These are phyloP conservation scores for Synanthedon formicaeformis DNA, from an alignment of 2,888 invertebrate genomes.

Conservation along the genomic window DNA sequence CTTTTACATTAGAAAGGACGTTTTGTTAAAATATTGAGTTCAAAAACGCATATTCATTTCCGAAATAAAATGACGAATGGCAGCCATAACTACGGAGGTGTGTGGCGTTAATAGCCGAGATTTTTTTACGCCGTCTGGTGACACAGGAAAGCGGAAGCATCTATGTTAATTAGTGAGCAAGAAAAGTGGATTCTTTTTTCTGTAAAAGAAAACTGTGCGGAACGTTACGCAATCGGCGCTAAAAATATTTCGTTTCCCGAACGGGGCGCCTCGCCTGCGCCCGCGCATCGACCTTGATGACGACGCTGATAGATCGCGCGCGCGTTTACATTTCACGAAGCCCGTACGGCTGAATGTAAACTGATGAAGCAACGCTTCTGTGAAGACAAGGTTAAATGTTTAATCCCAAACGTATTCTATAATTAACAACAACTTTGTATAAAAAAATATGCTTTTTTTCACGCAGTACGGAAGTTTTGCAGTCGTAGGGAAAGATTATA, in stretches of 20 bases:
- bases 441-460: too few species aligned
- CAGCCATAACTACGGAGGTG: not conserved
- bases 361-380: not conserved
- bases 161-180: constrained; percentile 26
- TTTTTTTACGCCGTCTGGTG: constrained; percentile 5
- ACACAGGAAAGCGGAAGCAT: constrained; percentile 22
- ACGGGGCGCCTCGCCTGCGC: constrained; percentile 10
- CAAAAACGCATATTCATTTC: not conserved
- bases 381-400: too few species aligned
- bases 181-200: constrained; percentile 5
- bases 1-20: too few species aligned
- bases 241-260: constrained; percentile 29
- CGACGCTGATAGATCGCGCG: constrained; percentile 44
- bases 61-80: constrained; percentile 1
- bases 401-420: too few species aligned
- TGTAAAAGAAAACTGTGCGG: not conserved
- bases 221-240: constrained; percentile 33
- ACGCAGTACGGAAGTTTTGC: too few species aligned
- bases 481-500: too few species aligned
- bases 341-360: not conserved
- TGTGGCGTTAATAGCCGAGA: not conserved
- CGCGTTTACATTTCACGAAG: constrained; percentile 1
- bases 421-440: too few species aligned
- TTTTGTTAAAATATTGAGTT: too few species aligned
- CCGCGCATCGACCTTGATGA: constrained; percentile 45